These are phyloP conservation scores for Chaunax sp. DNA, from an alignment of 2,797 vertebrate species.

Conservation along the genomic window DNA sequence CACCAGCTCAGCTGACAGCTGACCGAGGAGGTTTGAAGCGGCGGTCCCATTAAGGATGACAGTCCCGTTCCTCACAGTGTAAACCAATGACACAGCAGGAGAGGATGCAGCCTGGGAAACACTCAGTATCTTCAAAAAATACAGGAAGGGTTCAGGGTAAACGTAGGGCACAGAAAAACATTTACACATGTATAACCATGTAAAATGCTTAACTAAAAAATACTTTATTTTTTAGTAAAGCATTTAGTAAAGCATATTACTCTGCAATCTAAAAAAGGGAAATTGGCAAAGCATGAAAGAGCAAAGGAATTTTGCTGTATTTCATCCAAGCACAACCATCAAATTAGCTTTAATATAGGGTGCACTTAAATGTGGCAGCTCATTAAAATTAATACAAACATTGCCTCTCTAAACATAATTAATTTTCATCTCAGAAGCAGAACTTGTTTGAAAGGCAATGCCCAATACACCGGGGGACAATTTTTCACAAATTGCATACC, in stretches of 20 bases:
- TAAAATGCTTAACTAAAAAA: too few relatives aligned
- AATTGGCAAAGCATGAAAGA: conserved; percentile 40
- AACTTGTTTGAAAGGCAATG: conserved; percentile 42
- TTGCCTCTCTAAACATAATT: conserved; percentile 53
- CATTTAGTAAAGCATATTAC: too few relatives aligned
- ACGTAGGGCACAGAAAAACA: conserved; percentile 11
- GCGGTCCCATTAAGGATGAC: conserved; percentile 90
- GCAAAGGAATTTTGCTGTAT: conserved; percentile 31
- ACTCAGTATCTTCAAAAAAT: conserved; percentile 88
- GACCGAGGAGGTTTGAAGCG: conserved; percentile 94
- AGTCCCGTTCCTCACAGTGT: conserved; percentile 91
- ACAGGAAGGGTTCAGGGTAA: conserved; percentile 12
- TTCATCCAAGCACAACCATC: conserved; percentile 35
- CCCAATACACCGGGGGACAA: conserved; percentile 37
- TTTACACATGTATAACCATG: not conserved
- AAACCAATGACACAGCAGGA: conserved; percentile 92
- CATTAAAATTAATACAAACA: conserved; percentile 67
- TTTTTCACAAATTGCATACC: conserved; percentile 50
- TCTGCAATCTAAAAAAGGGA: conserved; percentile 26
- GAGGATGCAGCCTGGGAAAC: conserved; percentile 86
- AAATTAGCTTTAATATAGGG: conserved; percentile 55
- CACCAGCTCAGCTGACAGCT: conserved; percentile 95
- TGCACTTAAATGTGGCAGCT: conserved; percentile 55
- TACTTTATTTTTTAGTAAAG: too few relatives aligned
- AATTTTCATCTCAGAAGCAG: conserved; percentile 59